phyloP scores from a whole-genome alignment of 2,888 invertebrate species.

The Catocala fraxini region DNA sequence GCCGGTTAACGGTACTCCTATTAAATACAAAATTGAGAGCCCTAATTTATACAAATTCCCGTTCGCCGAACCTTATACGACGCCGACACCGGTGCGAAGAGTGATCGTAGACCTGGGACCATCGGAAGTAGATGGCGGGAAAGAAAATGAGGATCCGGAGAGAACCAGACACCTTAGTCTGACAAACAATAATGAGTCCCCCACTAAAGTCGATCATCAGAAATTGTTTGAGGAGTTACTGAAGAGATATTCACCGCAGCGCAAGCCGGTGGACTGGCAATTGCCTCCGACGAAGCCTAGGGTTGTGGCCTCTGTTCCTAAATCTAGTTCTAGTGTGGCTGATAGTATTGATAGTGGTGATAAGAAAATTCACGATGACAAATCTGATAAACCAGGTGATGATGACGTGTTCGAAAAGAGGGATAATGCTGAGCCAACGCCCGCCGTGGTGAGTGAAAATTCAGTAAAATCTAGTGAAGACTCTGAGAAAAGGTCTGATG shows the following conservation, averaged over 20 bases:
- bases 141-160: constrained; percentile 75
- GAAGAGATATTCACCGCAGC: constrained; percentile 82
- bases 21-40: constrained; percentile 81
- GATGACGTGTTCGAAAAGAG: constrained; percentile 77
- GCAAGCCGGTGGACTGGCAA: constrained; percentile 81
- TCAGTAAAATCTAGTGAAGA: constrained; percentile 36
- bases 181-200: constrained; percentile 62
- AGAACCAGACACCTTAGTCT: constrained; percentile 69
- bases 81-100: constrained; percentile 78
- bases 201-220: constrained; percentile 75
- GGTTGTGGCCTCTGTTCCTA: constrained; percentile 79
- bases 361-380: constrained; percentile 57
- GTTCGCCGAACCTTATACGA: constrained; percentile 82
- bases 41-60: constrained; percentile 84
- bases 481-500: constrained; percentile 41
- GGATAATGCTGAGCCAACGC: constrained; percentile 49
- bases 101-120: constrained; percentile 73
- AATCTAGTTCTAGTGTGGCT: constrained; percentile 72
- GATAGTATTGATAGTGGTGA: constrained; percentile 67
- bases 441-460: constrained; percentile 41
- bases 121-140: constrained; percentile 64
- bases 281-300: constrained; percentile 81
- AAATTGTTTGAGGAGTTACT: constrained; percentile 80
- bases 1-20: constrained; percentile 69
- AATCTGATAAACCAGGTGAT: constrained; percentile 60